Base-by-base conservation (phyloP, 2,888 invertebrate species). In the Epicampocera succincta region DNA sequence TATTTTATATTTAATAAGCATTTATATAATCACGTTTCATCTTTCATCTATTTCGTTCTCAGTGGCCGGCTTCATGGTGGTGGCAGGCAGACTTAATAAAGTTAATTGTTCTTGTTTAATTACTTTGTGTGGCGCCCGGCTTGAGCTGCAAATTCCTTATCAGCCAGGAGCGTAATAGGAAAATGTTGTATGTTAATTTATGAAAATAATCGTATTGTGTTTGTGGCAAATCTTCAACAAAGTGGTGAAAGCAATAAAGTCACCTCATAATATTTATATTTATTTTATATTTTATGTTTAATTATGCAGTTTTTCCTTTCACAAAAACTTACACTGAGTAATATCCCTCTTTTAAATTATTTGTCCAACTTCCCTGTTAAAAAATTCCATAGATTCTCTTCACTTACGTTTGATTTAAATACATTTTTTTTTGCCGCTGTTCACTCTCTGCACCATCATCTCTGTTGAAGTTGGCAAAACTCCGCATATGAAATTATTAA, bases 101-200 rank as follows among this genome's bases (percentile, higher is more conserved):
- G 17, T 19, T 38, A 73, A 54, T 63, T 54, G 44, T 73, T 63
- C 33, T 44, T 54, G 33, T 61, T 58, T 75, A 66, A 75, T 75
- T 60, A 75, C 40, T 50, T 15, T 42, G 42, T 56, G 50, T 68
- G 75, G 68, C 75, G 60, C 50, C 63, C 42, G 54, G 63, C 44
- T 73, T 3, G 12, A 29, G 15, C 11, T 52, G 13, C 50, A 63
- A 63, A 63, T 42, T 52, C 52, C 33, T 33, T 44, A 33, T 0
- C 1, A 42, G 42, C 8, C 61, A 52, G 29, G 12, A 61, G 72
- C 72, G 60, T 72, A 40, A 21, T 29, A 15, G 17, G 21, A 56
- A 46, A 56, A 17, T 29, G 11, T 56, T 56, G 2, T 15, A 15
- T 33, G 33, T 1, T 15, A 15, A 52, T 52, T 52, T 48, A 17